Base-by-base conservation (phyloP, 2,888 invertebrate species). In the Shargacucullia verbasci region DNA sequence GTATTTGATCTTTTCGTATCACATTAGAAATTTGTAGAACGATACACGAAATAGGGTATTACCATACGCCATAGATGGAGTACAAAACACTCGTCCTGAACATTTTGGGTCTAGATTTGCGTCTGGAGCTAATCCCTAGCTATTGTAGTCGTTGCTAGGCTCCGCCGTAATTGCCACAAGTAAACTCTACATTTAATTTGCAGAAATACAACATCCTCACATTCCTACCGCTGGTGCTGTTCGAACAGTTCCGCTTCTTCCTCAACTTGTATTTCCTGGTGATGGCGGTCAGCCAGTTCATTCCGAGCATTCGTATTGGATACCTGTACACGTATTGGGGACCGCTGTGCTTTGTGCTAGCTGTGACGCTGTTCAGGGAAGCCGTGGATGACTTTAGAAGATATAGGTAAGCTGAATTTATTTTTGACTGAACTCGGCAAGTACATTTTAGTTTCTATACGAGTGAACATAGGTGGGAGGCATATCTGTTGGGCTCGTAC, bases 311-410 rank as follows among this genome's bases (percentile, higher is more conserved):
- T 73, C 95, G 98, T 77, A 98, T 99, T 81, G 99, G 99, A 1
- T 99, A 99, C 87, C 95, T 99, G 40, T 99, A 99, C 89, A 99
- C 99, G 0, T 99, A 99, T 90, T 99, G 99, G 99, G 99, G 99
- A 63, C 99, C 99, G 41, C 89, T 99, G 95, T 97, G 98, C 78
- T 99, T 99, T 93, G 99, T 99, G 25, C 94, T 99, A 56, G 96
- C 97, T 71, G 99, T 99, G 9, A 99, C 99, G 11, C 96, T 99
- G 87, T 97, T 98, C 84, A 96, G 99, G 47, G 99, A 99, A 91
- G 99, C 98, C 0, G 96, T 99, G 25, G 99, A 99, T 92, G 99
- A 99, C 91, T 96, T 98, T 81, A 95, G 99, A 73, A 95, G 99
- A 76, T 97, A 97, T 88, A 96, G 92, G 94, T 94, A 75, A 82